Evolutionary conservation across 1,140 invertebrate genomes (phyloP).

Genomic region (Scaptomyza graminum): DNA sequence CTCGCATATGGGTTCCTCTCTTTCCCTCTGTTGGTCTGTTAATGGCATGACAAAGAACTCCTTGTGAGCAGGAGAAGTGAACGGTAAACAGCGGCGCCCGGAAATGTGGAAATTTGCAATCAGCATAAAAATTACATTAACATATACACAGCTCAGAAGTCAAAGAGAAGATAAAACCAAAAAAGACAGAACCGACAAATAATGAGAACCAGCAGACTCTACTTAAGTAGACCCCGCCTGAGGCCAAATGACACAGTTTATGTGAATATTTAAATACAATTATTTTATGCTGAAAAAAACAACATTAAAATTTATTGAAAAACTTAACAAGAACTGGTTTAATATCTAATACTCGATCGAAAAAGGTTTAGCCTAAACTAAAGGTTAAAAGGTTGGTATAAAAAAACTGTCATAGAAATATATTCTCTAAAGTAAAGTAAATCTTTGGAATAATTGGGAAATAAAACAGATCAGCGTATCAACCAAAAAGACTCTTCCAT

Average conservation of each 20-base stretch:
- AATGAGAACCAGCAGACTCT: background rate
- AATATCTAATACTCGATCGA: background rate
- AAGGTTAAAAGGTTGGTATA: no score
- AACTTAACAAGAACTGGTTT: background rate
- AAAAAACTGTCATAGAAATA: no score
- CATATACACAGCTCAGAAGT: constrained; percentile 41
- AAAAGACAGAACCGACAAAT: background rate
- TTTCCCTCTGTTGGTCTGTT: constrained; percentile 13
- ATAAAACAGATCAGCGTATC: no score
- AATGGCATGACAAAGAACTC: constrained; percentile 59
- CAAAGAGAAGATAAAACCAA: constrained; percentile 1
- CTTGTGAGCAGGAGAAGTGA: no score
- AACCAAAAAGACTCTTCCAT: no score
- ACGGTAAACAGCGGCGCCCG: constrained; percentile 45
- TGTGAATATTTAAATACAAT: constrained; percentile 74
- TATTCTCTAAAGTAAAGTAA: no score
- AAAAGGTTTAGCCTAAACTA: no score
- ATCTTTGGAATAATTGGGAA: no score
- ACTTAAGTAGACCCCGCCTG: background rate
- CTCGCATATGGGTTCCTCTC: constrained; percentile 39
- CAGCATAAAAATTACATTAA: constrained; percentile 82
- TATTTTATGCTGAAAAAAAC: constrained; percentile 54
- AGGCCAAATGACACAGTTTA: constrained; percentile 47
- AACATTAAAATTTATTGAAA: constrained; percentile 25
- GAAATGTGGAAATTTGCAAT: constrained; percentile 80